These are phyloP conservation scores for Prionailurus viverrinus DNA, from an alignment of 2,113 vertebrate species.

Conservation along the genomic window DNA sequence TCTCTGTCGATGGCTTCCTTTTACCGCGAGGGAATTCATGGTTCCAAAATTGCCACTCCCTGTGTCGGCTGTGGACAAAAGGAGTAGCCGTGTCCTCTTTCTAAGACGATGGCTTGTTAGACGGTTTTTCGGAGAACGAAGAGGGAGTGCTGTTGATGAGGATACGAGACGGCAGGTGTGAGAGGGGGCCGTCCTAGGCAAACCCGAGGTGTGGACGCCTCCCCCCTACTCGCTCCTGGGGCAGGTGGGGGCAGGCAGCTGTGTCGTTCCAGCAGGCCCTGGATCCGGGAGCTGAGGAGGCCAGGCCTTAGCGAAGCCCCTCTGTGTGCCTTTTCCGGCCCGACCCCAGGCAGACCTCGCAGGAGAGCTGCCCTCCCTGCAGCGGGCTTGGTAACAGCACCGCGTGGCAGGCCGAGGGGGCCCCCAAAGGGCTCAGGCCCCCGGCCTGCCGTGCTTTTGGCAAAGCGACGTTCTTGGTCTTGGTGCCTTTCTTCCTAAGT, in stretches of 20 bases:
- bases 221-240: background rate
- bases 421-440: no score
- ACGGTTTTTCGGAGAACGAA: background rate
- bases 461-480: no score
- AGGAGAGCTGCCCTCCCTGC: no score
- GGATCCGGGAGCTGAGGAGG: background rate
- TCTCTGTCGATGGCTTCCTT: background rate
- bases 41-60: background rate
- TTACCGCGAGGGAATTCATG: background rate
- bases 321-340: background rate
- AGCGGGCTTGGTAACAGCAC: no score
- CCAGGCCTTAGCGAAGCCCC: background rate
- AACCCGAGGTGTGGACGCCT: rapidly evolving
- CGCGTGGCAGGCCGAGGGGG: no score
- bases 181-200: background rate
- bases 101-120: background rate
- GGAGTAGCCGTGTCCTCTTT: background rate
- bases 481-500: no score
- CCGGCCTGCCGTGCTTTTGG: no score
- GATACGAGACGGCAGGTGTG: rapidly evolving
- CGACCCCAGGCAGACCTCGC: background rate
- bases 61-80: background rate
- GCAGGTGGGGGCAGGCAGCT: background rate
- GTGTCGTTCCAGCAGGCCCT: rapidly evolving
- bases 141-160: no score